phyloP scores from a whole-genome alignment of 2,113 vertebrate genomes.

The Mormyrus iriodes region DNA sequence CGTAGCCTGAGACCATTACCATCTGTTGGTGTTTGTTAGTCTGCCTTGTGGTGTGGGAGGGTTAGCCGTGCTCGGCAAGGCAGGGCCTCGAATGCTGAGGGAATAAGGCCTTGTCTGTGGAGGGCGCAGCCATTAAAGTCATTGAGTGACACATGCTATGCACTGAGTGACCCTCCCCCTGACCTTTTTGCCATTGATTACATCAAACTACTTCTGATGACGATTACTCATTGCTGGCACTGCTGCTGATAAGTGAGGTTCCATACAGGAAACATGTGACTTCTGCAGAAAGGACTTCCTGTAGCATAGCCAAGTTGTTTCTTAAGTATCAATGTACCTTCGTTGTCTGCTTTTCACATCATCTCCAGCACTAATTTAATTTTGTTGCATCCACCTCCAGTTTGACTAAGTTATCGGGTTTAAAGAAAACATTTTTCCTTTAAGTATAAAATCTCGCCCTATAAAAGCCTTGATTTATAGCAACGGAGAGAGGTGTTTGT shows the following conservation, averaged over 20 bases:
- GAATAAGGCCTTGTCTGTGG: neutral
- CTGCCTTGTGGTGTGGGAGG: neutral
- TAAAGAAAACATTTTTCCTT: conserved; percentile 5
- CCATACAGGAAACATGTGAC: neutral
- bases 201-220: neutral
- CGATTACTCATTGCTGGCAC: neutral
- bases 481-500: neutral
- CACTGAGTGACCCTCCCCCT: neutral
- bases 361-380: neutral
- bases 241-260: neutral
- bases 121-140: neutral
- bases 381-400: neutral
- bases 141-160: neutral
- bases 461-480: conserved; percentile 4
- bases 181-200: neutral
- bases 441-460: neutral
- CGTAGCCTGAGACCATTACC: neutral
- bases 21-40: neutral
- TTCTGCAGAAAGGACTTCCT: neutral
- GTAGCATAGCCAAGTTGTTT: neutral
- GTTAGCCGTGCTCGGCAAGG: neutral
- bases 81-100: neutral
- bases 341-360: neutral
- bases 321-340: neutral
- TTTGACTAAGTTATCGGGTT: neutral